A percentile compares a stretch with the other conserved stretches of the same genome.
Conservation (phyloP, 1,140 invertebrate genomes). For the Papilio polytes region DNA sequence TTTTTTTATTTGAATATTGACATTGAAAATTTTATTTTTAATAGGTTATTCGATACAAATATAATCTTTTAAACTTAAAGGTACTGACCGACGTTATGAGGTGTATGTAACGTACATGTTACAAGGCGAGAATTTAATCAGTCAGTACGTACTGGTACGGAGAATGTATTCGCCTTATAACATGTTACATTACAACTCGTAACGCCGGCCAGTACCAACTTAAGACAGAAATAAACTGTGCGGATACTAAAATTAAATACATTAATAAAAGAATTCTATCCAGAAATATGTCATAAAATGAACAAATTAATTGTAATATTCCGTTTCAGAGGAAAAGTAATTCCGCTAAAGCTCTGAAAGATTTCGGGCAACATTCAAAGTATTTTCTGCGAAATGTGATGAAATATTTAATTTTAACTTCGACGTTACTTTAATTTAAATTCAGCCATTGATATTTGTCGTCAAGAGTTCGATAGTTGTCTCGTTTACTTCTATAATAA, state of each 20-base stretch:
- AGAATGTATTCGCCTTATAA: too few relatives aligned
- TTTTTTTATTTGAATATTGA: too few relatives aligned
- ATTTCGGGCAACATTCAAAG: slow-evolving; percentile 4
- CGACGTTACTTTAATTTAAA: background rate
- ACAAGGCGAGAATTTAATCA: too few relatives aligned
- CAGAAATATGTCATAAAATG: background rate
- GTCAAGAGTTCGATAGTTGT: background rate
- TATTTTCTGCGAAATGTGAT: background rate
- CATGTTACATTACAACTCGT: too few relatives aligned
- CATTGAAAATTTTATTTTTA: too few relatives aligned
- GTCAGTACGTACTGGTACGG: too few relatives aligned
- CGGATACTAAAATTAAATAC: too few relatives aligned
- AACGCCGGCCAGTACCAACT: too few relatives aligned
- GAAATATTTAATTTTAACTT: slow-evolving; percentile 6
- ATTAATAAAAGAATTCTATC: background rate
- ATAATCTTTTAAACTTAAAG: too few relatives aligned
- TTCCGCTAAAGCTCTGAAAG: background rate
- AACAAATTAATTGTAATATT: slow-evolving; percentile 5
- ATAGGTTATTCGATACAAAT: too few relatives aligned
- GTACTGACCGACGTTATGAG: too few relatives aligned
- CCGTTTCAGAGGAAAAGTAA: background rate
- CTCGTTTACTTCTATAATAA: background rate
- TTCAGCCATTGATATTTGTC: background rate
- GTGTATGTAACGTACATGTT: too few relatives aligned
- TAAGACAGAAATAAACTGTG: background rate